Percentiles rank a stretch among this genome's conserved stretches.
These are phyloP conservation scores for Allacma fusca DNA, from an alignment of 2,888 invertebrate genomes.

Conservation along the genomic window DNA sequence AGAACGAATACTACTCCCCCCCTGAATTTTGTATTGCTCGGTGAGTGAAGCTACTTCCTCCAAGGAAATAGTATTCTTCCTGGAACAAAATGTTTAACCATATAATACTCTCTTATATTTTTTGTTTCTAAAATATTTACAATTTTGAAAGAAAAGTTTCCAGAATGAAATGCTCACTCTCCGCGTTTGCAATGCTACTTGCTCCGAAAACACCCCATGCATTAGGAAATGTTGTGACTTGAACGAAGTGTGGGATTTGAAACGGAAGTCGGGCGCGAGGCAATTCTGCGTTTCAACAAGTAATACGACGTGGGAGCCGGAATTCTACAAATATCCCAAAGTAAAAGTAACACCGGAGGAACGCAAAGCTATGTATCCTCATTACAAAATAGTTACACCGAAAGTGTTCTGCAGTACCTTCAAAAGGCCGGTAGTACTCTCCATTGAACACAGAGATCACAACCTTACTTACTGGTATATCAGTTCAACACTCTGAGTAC, in stretches of 20 bases:
- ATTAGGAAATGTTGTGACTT: conserved; percentile 58
- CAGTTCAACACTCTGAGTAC: too few species aligned
- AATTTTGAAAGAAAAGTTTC: not conserved
- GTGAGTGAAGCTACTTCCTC: conserved; percentile 33
- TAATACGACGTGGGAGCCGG: conserved; percentile 49
- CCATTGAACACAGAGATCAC: not conserved
- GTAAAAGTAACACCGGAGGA: conserved; percentile 35
- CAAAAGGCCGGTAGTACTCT: not conserved
- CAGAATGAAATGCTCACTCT: not conserved
- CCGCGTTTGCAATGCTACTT: conserved; percentile 55
- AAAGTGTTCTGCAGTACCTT: conserved; percentile 46
- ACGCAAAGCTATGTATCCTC: conserved; percentile 45
- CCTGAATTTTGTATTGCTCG: conserved; percentile 57
- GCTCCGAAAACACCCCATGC: conserved; percentile 53
- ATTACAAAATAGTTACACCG: conserved; percentile 53
- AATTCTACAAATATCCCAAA: conserved; percentile 47
- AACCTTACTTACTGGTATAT: too few species aligned
- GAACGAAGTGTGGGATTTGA: conserved; percentile 55
- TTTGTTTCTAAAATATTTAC: too few species aligned
- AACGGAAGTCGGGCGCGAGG: conserved; percentile 13
- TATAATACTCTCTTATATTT: too few species aligned
- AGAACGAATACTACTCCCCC: conserved; percentile 53
- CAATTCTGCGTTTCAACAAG: conserved; percentile 49
- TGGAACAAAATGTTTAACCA: too few species aligned
- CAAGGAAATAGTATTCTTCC: not conserved